Conservation (phyloP, 2,888 invertebrate genomes). For the Tinea semifulvella region DNA sequence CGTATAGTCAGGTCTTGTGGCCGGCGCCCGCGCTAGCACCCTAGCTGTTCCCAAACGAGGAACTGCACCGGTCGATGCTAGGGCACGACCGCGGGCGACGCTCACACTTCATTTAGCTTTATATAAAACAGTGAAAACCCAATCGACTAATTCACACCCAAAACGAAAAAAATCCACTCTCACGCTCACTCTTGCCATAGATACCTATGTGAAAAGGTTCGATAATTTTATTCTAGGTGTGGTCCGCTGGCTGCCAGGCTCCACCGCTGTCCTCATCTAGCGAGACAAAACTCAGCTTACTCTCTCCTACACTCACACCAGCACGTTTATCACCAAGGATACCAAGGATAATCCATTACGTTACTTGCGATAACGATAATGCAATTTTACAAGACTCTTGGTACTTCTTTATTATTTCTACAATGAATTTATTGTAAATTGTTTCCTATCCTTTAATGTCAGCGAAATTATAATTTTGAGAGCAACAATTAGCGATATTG, state of each 20-base stretch:
- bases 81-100: constrained; percentile 8
- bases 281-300: constrained; percentile 65
- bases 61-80: constrained; percentile 36
- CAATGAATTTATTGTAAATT: no score
- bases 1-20: constrained; percentile 46
- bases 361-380: constrained; percentile 12
- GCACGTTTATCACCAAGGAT: constrained; percentile 19
- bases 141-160: constrained; percentile 68
- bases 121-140: constrained; percentile 63
- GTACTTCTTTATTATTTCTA: no score
- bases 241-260: constrained; percentile 52
- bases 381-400: no score
- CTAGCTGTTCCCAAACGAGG: constrained; percentile 43
- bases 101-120: constrained; percentile 11
- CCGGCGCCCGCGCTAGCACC: constrained; percentile 46
- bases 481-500: no score
- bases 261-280: constrained; percentile 64
- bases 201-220: constrained; percentile 67
- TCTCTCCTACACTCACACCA: constrained; percentile 24
- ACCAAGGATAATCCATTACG: constrained; percentile 5
- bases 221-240: constrained; percentile 62
- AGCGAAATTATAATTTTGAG: no score
- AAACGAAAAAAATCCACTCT: constrained; percentile 67
- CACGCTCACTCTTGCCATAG: constrained; percentile 68
- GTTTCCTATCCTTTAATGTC: no score